A percentile compares a stretch with the other conserved stretches of the same genome.
phyloP scores from a whole-genome alignment of 2,888 invertebrate species.

The Archips xylosteana region DNA sequence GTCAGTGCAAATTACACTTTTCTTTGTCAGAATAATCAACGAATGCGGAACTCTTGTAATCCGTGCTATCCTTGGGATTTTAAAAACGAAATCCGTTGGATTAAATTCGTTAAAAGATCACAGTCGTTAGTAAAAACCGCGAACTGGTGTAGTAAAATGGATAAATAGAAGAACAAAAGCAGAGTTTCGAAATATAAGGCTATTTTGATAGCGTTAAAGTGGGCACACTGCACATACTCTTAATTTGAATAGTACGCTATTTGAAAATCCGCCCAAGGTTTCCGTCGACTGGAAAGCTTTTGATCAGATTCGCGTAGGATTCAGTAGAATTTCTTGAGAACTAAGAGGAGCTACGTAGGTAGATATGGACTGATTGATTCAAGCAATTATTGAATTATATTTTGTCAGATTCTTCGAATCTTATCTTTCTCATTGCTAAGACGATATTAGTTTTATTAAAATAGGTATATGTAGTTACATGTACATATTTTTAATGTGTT shows the following conservation, averaged over 20 bases:
- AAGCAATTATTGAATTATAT: no score
- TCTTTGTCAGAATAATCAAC: conserved; percentile 15
- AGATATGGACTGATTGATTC: no score
- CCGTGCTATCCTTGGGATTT: conserved; percentile 18
- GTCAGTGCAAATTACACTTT: conserved; percentile 5
- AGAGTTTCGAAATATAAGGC: conserved; percentile 23
- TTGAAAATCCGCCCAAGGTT: neutral
- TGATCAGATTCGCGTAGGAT: no score
- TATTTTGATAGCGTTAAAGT: conserved; percentile 2
- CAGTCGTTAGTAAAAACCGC: conserved; percentile 31
- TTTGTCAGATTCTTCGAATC: no score
- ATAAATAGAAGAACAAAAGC: conserved; percentile 28
- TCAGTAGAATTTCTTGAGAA: no score
- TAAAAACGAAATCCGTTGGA: conserved; percentile 27
- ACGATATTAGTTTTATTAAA: no score
- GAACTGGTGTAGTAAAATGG: conserved; percentile 19
- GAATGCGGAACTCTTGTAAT: conserved; percentile 1
- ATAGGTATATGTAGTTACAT: no score
- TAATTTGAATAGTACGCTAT: neutral
- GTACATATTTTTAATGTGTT: no score
- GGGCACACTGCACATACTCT: neutral
- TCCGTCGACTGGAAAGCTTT: no score
- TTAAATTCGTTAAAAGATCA: conserved; percentile 38
- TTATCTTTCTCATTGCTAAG: no score
- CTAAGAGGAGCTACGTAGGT: no score